Evolutionary conservation across 2,113 vertebrate genomes (phyloP), one percentile per base, ranked within the genome.

Genomic region (Athene noctua): DNA sequence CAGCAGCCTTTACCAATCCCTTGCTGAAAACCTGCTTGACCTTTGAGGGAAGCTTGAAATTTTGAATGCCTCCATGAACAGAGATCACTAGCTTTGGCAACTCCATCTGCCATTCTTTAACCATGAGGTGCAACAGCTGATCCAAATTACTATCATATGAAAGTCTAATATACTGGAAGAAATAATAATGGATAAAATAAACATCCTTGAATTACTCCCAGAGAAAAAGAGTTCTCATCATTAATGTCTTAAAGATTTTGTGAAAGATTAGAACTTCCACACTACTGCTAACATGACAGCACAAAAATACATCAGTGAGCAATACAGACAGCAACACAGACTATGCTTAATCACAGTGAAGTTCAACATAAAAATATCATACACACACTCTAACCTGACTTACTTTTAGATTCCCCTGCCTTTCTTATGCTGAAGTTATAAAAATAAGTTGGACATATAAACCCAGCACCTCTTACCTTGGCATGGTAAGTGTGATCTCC

Each of bases 21-120:
- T 98, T 99, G 95, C 99, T 98, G 94, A 99, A 99, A 91, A 99
- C 96, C 91, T 99, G 98, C 59, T 98, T 98, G 52, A 99, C 95
- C 82, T 99, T 99, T 19, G 98, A 97, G 18, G 99, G 95, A 91
- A 99, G 98, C 59, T 97, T 96, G 96, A 99, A 99, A 97, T 99
- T 99, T 70, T 99, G 98, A 46, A 98, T 98, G 15, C 99, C 99
- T 42, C 99, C 99, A 13, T 99, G 99, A 91, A 99, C 98, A 6
- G 98, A 99, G 72, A 99, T 98, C 25, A 99, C 98, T 23, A 99
- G 97, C 96, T 99, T 99, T 68, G 99, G 99, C 89, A 98, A 96
- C 57, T 99, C 99, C 98, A 99, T 99, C 95, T 99, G 99, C 99
- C 99, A 99, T 95, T 99, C 99, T 94, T 97, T 98, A 92, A 99